Evolutionary conservation across 2,113 vertebrate species (phyloP).

Genomic region (Pitta sordida): DNA sequence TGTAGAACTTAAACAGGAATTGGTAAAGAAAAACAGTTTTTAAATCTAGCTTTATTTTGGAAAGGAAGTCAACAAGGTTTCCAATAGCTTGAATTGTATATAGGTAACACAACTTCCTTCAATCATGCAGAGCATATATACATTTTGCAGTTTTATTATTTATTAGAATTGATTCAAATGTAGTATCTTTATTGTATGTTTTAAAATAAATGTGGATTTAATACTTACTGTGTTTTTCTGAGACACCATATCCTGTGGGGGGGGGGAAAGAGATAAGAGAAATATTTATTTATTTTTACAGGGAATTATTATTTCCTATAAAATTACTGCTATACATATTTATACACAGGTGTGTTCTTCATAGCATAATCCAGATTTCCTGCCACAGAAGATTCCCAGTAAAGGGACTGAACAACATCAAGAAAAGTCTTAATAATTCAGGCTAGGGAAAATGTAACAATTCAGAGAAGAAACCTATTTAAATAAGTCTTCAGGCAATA

Average conservation of each 20-base stretch:
- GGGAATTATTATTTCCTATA: neutral
- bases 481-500: neutral
- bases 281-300: neutral
- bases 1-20: neutral
- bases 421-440: neutral
- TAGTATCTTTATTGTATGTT: neutral
- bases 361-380: neutral
- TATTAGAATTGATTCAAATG: neutral
- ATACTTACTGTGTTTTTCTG: conserved; percentile 96
- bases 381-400: neutral
- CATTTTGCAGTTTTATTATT: neutral
- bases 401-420: neutral
- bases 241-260: conserved; percentile 85
- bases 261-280: neutral
- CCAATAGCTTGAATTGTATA: neutral
- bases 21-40: neutral
- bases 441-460: neutral
- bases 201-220: conserved; percentile 23
- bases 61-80: neutral
- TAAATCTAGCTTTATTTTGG: neutral
- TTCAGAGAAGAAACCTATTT: neutral
- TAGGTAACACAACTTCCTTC: neutral
- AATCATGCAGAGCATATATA: neutral
- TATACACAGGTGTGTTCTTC: neutral
- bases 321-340: neutral